These are phyloP conservation scores for Drepana arcuata DNA, from an alignment of 1,140 invertebrate species.

Conservation along the genomic window DNA sequence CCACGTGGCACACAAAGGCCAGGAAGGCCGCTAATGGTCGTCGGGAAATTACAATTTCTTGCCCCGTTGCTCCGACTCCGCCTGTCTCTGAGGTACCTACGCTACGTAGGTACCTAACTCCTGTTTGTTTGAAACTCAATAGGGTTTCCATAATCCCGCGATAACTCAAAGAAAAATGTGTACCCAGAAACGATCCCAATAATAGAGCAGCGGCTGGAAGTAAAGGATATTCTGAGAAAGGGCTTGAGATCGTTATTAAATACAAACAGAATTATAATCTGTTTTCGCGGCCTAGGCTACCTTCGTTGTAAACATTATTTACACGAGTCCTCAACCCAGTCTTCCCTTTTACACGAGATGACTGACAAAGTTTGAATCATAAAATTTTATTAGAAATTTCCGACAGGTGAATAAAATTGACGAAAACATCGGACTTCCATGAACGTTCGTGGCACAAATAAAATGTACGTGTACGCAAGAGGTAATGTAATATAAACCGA, in stretches of 20 bases:
- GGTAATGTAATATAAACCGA: too few species aligned
- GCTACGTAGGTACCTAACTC: constrained; percentile 8
- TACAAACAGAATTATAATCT: constrained; percentile 1
- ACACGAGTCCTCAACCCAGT: too few species aligned
- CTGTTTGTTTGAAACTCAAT: constrained; percentile 20
- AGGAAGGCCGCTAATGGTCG: constrained; percentile 49
- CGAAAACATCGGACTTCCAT: too few species aligned
- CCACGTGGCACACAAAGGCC: constrained; percentile 31
- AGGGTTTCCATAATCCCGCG: constrained; percentile 11
- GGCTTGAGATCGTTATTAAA: too few species aligned
- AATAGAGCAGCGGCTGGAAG: constrained; percentile 7
- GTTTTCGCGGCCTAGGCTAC: not conserved
- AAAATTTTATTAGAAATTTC: constrained; percentile 5
- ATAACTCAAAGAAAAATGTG: too few species aligned
- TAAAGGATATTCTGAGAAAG: constrained; percentile 12
- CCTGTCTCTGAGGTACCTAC: too few species aligned
- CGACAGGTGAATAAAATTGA: too few species aligned
- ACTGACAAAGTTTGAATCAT: too few species aligned
- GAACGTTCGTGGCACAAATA: too few species aligned
- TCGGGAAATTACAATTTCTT: constrained; percentile 47
- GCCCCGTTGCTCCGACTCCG: constrained; percentile 14
- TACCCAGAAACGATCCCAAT: constrained; percentile 6
- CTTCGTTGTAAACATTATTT: too few species aligned
- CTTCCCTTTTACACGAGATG: too few species aligned
- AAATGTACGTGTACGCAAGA: too few species aligned